phyloP scores from a whole-genome alignment of 2,888 invertebrate genomes.

The Hybos culiciformis region DNA sequence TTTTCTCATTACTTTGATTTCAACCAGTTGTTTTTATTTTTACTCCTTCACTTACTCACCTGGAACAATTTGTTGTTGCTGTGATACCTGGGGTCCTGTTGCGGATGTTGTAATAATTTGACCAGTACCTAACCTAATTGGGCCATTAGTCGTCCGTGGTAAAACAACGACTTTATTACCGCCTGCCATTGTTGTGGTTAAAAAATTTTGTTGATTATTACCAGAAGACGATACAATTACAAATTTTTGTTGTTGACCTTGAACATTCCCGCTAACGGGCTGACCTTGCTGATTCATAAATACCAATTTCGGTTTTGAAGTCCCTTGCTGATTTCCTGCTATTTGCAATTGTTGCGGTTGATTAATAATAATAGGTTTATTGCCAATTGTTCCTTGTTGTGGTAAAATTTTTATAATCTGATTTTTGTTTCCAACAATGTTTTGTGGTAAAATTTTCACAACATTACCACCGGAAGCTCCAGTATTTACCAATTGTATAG shows the following conservation, averaged over 20 bases:
- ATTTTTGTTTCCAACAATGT: background rate
- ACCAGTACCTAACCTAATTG: too few species aligned
- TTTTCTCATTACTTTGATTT: too few species aligned
- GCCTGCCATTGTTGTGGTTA: too few species aligned
- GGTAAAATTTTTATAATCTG: background rate
- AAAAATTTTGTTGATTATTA: too few species aligned
- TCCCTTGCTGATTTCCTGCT: background rate
- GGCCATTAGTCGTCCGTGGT: too few species aligned
- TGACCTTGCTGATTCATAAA: constrained; percentile 1
- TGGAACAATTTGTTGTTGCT: background rate
- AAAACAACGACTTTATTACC: too few species aligned
- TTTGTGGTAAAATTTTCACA: background rate
- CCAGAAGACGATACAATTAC: too few species aligned
- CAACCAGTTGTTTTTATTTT: too few species aligned
- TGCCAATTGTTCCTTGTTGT: background rate
- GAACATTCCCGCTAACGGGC: too few species aligned
- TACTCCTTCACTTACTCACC: too few species aligned
- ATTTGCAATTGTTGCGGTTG: background rate
- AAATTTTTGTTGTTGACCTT: too few species aligned
- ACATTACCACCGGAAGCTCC: background rate
- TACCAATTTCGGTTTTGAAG: background rate
- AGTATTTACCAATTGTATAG: background rate
- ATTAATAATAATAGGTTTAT: background rate
- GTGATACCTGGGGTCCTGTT: background rate
- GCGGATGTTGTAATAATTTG: background rate